Evolutionary conservation across 2,797 vertebrate species (phyloP).

Genomic region (Kryptolebias ocellatus): DNA sequence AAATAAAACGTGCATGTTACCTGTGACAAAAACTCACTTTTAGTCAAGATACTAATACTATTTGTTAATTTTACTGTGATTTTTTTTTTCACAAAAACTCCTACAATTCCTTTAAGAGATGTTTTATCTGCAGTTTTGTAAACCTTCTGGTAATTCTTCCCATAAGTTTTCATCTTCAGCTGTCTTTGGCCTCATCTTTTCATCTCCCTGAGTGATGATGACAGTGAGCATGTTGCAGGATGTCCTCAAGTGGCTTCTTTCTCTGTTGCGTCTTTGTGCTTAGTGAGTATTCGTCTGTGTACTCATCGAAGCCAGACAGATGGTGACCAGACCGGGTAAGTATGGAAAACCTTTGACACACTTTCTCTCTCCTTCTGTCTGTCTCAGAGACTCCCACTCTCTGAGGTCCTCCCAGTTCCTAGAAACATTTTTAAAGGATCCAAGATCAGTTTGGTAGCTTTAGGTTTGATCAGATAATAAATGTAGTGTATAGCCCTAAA

Average conservation of each 20-base stretch:
- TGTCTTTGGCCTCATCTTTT: slow-evolving; percentile 60
- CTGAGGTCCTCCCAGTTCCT: slow-evolving; percentile 23
- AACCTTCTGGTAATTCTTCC: slow-evolving; percentile 43
- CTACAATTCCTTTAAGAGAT: neutral
- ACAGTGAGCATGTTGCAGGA: slow-evolving; percentile 54
- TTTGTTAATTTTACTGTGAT: neutral
- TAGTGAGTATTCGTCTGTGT: slow-evolving; percentile 73
- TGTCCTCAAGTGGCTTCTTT: slow-evolving; percentile 70
- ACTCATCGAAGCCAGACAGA: slow-evolving; percentile 76
- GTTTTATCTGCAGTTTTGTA: slow-evolving; percentile 10
- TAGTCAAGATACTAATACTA: neutral
- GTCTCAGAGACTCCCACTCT: neutral
- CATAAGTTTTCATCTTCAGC: slow-evolving; percentile 38
- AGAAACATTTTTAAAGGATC: slow-evolving; percentile 13
- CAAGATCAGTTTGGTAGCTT: neutral
- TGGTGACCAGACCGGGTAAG: slow-evolving; percentile 66
- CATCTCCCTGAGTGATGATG: slow-evolving; percentile 40
- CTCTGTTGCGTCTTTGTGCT: slow-evolving; percentile 70
- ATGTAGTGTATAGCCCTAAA: neutral
- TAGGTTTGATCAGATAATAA: neutral
- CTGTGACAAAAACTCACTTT: too few species aligned
- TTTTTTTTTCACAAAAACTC: neutral
- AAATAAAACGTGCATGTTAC: too few species aligned
- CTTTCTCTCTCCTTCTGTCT: neutral
- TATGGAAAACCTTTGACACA: slow-evolving; percentile 56